Conservation (phyloP, 2,113 vertebrate genomes). For the Athene noctua region DNA sequence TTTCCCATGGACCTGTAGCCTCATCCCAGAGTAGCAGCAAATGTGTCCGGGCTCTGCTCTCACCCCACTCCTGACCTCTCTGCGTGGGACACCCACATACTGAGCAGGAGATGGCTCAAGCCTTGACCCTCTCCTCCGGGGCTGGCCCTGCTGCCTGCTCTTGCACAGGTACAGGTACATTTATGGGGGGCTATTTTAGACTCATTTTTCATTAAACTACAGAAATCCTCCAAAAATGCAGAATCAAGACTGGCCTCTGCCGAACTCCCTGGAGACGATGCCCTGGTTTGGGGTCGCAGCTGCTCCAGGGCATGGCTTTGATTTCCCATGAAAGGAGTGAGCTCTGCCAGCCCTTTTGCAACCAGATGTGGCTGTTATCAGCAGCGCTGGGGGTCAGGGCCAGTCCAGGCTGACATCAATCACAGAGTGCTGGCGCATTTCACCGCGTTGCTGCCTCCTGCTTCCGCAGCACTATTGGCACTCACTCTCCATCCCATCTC, state of each 20-base stretch:
- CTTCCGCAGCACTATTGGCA: neutral
- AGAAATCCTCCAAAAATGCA: neutral
- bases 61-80: neutral
- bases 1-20: neutral
- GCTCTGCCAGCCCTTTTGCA: neutral
- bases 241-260: neutral
- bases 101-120: neutral
- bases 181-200: neutral
- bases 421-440: accelerated
- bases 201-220: neutral
- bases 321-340: neutral
- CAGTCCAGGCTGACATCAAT: accelerated
- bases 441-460: neutral
- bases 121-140: neutral
- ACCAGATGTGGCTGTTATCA: accelerated
- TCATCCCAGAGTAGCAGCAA: accelerated
- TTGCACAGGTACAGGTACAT: neutral
- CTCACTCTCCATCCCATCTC: neutral
- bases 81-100: neutral
- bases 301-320: neutral
- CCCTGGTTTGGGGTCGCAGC: accelerated
- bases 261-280: neutral
- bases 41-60: neutral
- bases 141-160: neutral
- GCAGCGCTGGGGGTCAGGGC: neutral